Base-by-base conservation (phyloP, 2,888 invertebrate genomes). In the Automeris io region DNA sequence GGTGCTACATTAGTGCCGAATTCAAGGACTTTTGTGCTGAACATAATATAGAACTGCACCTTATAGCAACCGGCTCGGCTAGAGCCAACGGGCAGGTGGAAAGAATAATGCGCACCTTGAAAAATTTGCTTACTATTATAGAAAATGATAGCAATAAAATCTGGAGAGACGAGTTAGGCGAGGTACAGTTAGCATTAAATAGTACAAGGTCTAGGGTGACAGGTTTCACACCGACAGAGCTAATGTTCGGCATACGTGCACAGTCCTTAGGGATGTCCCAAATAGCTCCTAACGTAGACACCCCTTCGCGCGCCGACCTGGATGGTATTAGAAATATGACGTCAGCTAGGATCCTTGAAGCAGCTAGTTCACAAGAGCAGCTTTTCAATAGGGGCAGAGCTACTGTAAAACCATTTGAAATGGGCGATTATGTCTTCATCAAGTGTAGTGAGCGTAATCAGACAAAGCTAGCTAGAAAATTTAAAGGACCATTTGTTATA, bases 11-110 rank as follows among this genome's bases (percentile, higher is more conserved):
- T 5, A 51, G 52, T 5, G 2, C 29, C 0, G 47, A 47, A 2
- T 56, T 54, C 21, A 53, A 46, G 32, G 16, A 37, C 0, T 56
- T 49, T 26, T 54, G 55, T 25, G 1, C 2, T 1, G 44, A 46
- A 1, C 32, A 57, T 24, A 42, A 42, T 2, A 55, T 57, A 6
- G 32, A 50, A 0, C 41, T 57, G 0, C 56, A 58, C 9, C 24
- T 54, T 1, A 56, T 61, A 0, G 57, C 59, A 1, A 54, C 54
- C 0, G 56, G 58, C 2, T 31, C 51, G 7, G 41, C 41, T 31
- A 40, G 49, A 9, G 52, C 48, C 4, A 49, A 49, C 31, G 48
- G 49, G 0, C 48, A 52, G 11, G 46, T 49, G 3, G 49, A 52
- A 25, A 34, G 49, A n/a, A 3, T 51, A 0, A 49, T 47, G 48